Evolutionary conservation across 1,140 invertebrate species (phyloP), one percentile per base, ranked within the genome.

Genomic region (Tetramorium alpestre): DNA sequence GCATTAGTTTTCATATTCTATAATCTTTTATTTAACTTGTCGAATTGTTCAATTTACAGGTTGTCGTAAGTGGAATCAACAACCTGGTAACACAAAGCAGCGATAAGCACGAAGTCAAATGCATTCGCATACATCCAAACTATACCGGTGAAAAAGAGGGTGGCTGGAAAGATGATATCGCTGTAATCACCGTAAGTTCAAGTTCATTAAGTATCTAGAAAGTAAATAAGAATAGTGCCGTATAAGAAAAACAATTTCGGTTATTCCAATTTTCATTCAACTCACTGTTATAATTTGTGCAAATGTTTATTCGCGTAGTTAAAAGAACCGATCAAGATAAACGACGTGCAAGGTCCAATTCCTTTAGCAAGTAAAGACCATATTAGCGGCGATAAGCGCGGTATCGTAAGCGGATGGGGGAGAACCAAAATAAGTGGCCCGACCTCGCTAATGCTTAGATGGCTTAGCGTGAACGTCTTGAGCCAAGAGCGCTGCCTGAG

Each of bases 381-480:
- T 16, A 8, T 60, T 47, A 62, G 13, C 41, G 25, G 69, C 5
- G 4, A 0, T 6, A 49, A 84, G 6, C 25, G 13, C 11, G 44
- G 41, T 5, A 62, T 62, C 13, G n/a, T 75, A 16, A 60, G 18
- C 7, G 69, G 69, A 73, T 84, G 80, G 69, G 25, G 28, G 75
- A 47, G 4, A 25, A 60, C 58, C 1, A 28, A 16, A 44, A 70
- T 58, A 70, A 54, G 10, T 28, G 28, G n/a, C 16, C 6, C 49
- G 8, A 1, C 0, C 3, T 72, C 54, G 22, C 8, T 0, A 18
- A 10, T 72, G 5, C 54, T 73, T 10, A 47, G 5, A 73, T 82
- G 25, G 51, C 3, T 82, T 16, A 10, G 13, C 7, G 47, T 69
- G 5, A 60, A 60, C 25, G 18, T 72, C 6, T 33, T 72, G 25